These are phyloP conservation scores for Teleogryllus oceanicus DNA, from an alignment of 2,888 invertebrate species.

Conservation along the genomic window DNA sequence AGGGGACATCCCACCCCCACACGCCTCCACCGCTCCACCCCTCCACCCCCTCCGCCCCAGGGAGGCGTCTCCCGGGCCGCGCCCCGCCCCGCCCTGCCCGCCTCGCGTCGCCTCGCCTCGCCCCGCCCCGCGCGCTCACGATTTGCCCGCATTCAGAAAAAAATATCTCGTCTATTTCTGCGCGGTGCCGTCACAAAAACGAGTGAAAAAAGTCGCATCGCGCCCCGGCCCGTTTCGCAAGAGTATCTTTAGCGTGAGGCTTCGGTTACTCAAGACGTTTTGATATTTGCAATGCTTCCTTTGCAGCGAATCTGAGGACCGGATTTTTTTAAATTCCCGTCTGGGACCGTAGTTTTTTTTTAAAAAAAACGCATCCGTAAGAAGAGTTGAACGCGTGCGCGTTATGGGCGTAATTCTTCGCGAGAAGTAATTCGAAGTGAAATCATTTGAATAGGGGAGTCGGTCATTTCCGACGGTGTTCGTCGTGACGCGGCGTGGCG, in stretches of 20 bases:
- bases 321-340: not conserved
- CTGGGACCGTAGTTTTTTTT: no score
- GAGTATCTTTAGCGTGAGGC: conserved; percentile 7
- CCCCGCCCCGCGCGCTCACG: not conserved
- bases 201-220: not conserved
- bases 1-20: no score
- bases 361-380: no score
- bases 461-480: conserved; percentile 25
- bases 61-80: no score
- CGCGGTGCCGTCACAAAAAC: not conserved
- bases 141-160: conserved; percentile 7
- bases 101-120: not conserved
- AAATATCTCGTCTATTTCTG: not conserved
- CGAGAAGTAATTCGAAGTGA: not conserved
- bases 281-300: not conserved
- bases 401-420: not conserved
- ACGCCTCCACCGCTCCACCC: no score
- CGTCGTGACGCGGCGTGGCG: conserved; percentile 2
- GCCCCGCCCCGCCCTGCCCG: not conserved
- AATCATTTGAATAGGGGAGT: not conserved
- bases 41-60: no score
- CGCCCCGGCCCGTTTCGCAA: not conserved
- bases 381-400: no score
- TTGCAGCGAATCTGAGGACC: not conserved
- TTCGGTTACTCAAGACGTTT: not conserved